Evolutionary conservation across 23 tunicate genomes (phyloP), one percentile per base, ranked within the genome.

Genomic region (Halocynthia aurantium): DNA sequence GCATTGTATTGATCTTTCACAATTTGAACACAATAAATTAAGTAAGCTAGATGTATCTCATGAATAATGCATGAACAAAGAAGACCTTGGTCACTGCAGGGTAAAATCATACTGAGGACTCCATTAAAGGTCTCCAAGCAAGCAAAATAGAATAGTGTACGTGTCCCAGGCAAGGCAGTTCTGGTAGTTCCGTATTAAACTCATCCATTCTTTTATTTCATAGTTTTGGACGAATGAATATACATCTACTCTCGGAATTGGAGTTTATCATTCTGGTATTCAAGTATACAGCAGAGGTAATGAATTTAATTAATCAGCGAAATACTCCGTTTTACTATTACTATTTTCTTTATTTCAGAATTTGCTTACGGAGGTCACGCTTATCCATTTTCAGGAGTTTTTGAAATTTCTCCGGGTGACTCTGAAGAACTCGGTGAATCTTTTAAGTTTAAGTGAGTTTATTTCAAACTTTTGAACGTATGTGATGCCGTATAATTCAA

Each of bases 351-450:
- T 19, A 57, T 19, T 62, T 50, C 76, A 92, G 98, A 92, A 68
- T 92, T 92, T 86, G 98, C 98, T 6, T 92, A 82, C 79, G 98
- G 98, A 9, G 98, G 98, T 8, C 98, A 92, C 70, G 86, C 81
- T n/a, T 92, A 66, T 73, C 81, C 91, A 31, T 92, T 92, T 69
- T 82, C 80, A 67, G 98, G 98, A 8, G 86, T 92, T 10, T 92
- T 92, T 78, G 98, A 92, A 81, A 92, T 92, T 60, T 50, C 76
- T 8, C 98, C 98, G 2, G 68, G 98, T 53, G 98, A 92, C 61
- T 57, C 88, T 12, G 57, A 79, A 5, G 98, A 92, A 17, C 73
- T 92, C 7, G 98, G 98, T 0, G 98, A 92, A 78, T 54, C 98
- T 61, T 92, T 92, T 68, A 80, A 80, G 62, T 92, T 92, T 76